Conservation (phyloP, 64 coral and sea anemone genomes). For the Trachythela sp. region DNA sequence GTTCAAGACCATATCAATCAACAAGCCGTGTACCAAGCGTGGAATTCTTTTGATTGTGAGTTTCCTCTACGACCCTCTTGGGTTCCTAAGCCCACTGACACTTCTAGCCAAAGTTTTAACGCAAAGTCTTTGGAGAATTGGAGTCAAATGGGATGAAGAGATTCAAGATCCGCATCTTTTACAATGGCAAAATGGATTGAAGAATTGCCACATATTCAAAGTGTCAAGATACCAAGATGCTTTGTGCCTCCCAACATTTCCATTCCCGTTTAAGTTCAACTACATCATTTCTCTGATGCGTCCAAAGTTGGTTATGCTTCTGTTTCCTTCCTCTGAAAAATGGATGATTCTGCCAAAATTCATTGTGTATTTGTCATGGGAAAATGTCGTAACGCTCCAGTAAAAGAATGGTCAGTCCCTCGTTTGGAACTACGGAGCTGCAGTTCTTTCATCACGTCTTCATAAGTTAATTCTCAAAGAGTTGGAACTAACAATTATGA, state of each 20-base stretch:
- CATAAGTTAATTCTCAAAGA: not conserved
- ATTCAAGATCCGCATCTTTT: not conserved
- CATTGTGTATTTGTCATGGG: constrained; percentile 44
- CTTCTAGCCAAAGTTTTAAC: constrained; percentile 18
- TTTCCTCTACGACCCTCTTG: constrained; percentile 35
- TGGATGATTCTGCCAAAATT: not conserved
- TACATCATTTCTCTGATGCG: constrained; percentile 35
- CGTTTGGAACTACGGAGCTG: constrained; percentile 29
- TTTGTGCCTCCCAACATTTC: not conserved
- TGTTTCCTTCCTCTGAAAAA: constrained; percentile 21
- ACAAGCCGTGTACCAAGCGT: constrained; percentile 31
- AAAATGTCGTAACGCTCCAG: constrained; percentile 35
- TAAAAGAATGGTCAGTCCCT: constrained; percentile 27
- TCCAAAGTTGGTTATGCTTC: constrained; percentile 37
- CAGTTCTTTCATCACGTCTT: not conserved
- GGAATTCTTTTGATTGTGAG: constrained; percentile 32
- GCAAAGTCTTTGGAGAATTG: constrained; percentile 22
- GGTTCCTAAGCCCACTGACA: constrained; percentile 12
- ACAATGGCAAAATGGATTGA: constrained; percentile 29
- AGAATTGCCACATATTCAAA: not conserved
- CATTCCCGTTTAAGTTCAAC: not conserved
- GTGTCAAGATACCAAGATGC: constrained; percentile 25
- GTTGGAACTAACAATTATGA: constrained; percentile 18
- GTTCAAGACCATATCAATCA: constrained; percentile 17
- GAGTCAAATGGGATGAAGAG: constrained; percentile 34